phyloP scores from a whole-genome alignment of 2,797 vertebrate genomes.

The Lindbergichthys nudifrons region DNA sequence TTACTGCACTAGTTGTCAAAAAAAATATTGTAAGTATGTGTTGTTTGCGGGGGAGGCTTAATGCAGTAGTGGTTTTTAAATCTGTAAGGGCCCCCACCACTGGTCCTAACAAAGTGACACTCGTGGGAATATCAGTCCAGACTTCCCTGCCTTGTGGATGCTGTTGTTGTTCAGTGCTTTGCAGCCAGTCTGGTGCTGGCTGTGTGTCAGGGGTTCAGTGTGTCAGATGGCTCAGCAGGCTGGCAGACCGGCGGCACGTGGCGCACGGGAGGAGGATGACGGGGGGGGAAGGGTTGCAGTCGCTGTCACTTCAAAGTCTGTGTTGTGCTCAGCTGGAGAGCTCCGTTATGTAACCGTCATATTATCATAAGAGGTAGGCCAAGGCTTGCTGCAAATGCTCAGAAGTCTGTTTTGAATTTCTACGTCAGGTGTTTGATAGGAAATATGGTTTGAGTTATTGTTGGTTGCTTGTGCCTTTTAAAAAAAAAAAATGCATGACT shows the following conservation, averaged over 20 bases:
- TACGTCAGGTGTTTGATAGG: background rate
- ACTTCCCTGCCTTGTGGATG: background rate
- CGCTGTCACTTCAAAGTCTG: conserved; percentile 68
- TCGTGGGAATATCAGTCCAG: background rate
- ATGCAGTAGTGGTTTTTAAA: too few species aligned
- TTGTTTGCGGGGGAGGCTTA: too few species aligned
- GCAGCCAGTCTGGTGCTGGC: conserved; percentile 22
- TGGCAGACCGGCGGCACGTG: conserved; percentile 65
- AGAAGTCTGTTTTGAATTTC: conserved; percentile 4
- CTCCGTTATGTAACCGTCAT: conserved; percentile 61
- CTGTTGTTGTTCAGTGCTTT: background rate
- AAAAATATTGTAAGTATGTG: too few species aligned
- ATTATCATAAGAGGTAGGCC: conserved; percentile 59
- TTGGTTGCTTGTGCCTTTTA: background rate
- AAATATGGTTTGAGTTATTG: conserved; percentile 6
- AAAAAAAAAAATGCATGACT: background rate
- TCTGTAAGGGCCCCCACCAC: too few species aligned
- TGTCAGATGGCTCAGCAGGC: conserved; percentile 74
- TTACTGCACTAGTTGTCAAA: too few species aligned
- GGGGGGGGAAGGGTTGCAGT: background rate
- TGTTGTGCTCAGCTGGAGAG: conserved; percentile 59
- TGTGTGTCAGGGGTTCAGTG: conserved; percentile 71
- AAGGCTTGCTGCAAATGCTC: conserved; percentile 27
- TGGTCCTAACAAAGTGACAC: too few species aligned
- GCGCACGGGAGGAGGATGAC: conserved; percentile 50